phyloP scores from a whole-genome alignment of 2,888 invertebrate species.

The Scaptomyza polygonia region DNA sequence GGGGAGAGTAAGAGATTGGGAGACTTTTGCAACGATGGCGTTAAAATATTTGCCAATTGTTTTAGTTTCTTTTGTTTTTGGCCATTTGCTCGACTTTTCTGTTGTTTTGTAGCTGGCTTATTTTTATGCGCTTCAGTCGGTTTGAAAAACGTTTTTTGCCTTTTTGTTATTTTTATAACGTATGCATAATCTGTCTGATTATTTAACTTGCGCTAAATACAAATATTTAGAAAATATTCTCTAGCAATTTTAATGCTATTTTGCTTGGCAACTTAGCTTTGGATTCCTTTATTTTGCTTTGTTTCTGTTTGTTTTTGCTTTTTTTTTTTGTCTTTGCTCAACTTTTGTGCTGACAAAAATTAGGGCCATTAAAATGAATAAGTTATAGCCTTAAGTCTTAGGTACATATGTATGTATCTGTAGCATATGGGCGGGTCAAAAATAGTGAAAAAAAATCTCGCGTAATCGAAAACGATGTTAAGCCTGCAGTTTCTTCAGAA shows the following conservation, averaged over 20 bases:
- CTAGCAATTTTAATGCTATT: constrained; percentile 70
- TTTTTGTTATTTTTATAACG: constrained; percentile 61
- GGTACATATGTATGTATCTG: constrained; percentile 30
- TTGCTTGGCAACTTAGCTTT: constrained; percentile 69
- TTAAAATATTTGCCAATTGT: constrained; percentile 68
- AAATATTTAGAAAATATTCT: constrained; percentile 76
- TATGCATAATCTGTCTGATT: constrained; percentile 76
- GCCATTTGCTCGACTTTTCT: constrained; percentile 40
- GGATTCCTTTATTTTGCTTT: constrained; percentile 37
- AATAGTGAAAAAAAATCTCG: no score
- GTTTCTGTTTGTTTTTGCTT: neutral
- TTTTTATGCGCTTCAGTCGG: constrained; percentile 46
- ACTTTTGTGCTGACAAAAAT: constrained; percentile 48
- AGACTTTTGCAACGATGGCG: constrained; percentile 50
- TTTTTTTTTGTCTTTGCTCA: constrained; percentile 19
- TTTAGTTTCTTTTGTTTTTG: constrained; percentile 59
- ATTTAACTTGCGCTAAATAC: constrained; percentile 80
- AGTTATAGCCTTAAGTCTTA: constrained; percentile 38
- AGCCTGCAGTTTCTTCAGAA: no score
- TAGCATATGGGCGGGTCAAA: no score
- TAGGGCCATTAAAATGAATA: constrained; percentile 70
- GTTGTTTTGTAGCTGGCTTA: constrained; percentile 31
- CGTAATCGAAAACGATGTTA: no score
- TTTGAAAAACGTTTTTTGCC: constrained; percentile 37
- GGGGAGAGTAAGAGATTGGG: neutral